Evolutionary conservation across 2,113 vertebrate species (phyloP).

Genomic region (Nesoenas mayeri): DNA sequence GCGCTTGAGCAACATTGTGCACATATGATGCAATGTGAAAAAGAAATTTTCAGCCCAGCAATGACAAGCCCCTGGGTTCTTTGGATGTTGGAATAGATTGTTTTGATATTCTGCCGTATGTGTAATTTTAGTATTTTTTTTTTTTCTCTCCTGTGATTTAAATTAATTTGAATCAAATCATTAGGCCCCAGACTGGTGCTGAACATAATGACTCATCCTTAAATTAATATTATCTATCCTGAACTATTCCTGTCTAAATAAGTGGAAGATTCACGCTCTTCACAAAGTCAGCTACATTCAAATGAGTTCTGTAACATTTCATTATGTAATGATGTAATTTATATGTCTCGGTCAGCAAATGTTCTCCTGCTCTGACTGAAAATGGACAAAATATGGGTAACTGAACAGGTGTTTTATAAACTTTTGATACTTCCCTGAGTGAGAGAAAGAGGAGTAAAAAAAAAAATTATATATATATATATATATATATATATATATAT

Average conservation of each 20-base stretch:
- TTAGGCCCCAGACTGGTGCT: constrained; percentile 72
- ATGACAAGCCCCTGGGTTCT: neutral
- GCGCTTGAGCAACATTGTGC: neutral
- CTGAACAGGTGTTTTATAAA: constrained; percentile 35
- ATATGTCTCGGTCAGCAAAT: constrained; percentile 62
- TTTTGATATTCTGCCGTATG: neutral
- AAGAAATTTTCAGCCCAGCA: neutral
- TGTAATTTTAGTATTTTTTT: constrained; percentile 37
- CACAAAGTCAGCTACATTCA: constrained; percentile 62
- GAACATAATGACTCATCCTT: constrained; percentile 76
- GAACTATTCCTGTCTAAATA: constrained; percentile 73
- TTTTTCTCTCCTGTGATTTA: constrained; percentile 62
- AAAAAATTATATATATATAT: neutral
- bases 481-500: neutral
- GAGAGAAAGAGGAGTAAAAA: neutral
- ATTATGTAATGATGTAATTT: constrained; percentile 71
- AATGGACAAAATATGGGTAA: constrained; percentile 21
- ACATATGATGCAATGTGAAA: neutral
- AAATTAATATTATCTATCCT: constrained; percentile 78
- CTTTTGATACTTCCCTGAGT: neutral
- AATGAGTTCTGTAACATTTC: constrained; percentile 68
- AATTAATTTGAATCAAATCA: constrained; percentile 80
- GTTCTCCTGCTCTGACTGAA: constrained; percentile 30
- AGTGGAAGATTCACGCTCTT: constrained; percentile 64
- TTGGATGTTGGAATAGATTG: neutral